Conservation (phyloP, 1,140 invertebrate species). For the Bombus vancouverensis region DNA sequence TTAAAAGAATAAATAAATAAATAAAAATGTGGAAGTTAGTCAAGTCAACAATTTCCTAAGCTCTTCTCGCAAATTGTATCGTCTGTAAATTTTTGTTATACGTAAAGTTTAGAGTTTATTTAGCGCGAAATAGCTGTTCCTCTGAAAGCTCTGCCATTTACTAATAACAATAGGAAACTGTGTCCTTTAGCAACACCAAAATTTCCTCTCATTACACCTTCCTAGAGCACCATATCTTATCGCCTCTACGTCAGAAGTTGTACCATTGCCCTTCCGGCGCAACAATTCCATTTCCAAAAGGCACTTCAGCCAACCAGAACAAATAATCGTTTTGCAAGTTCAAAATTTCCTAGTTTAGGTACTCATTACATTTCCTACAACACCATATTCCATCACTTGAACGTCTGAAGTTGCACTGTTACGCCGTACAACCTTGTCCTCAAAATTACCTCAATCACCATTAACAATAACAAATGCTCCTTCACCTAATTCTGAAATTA, state of each 20-base stretch:
- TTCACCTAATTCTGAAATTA: background rate
- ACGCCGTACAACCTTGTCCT: background rate
- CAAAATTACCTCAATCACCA: conserved; percentile 1
- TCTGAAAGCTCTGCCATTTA: background rate
- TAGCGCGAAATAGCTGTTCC: background rate
- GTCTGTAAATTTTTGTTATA: background rate
- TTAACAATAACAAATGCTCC: conserved; percentile 2
- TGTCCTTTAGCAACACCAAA: background rate
- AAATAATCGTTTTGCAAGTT: background rate
- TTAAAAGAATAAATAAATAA: background rate
- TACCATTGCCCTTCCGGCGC: background rate
- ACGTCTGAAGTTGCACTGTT: background rate
- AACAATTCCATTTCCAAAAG: conserved; percentile 1
- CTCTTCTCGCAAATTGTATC: background rate
- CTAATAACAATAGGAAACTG: background rate
- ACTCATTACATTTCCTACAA: background rate
- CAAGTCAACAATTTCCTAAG: background rate
- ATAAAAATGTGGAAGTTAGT: background rate
- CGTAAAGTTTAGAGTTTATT: background rate
- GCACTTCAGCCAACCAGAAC: background rate
- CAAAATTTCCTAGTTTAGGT: background rate
- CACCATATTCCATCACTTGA: background rate
- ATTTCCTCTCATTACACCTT: background rate
- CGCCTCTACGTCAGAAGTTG: background rate
- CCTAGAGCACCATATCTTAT: background rate